Conservation (phyloP, 1,140 invertebrate species). For the Ips nitidus region DNA sequence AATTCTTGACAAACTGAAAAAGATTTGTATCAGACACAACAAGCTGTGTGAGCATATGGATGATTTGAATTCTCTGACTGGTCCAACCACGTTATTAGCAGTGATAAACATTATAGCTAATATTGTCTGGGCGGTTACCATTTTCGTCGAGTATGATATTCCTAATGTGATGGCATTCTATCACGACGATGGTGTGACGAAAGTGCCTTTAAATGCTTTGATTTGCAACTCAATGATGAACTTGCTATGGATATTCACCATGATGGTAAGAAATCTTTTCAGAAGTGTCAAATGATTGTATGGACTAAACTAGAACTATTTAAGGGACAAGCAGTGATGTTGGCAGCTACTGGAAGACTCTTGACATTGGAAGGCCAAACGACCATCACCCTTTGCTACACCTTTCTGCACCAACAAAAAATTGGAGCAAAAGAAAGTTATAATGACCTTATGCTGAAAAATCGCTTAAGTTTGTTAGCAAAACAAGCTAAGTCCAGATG, state of each 20-base stretch:
- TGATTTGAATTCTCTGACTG: not conserved
- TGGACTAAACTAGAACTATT: not conserved
- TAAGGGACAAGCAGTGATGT: not conserved
- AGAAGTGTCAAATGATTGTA: not conserved
- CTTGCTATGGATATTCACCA: not conserved
- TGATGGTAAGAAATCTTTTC: not conserved
- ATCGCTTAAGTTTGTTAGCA: not conserved
- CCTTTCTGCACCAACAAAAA: too few species aligned
- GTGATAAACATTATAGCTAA: not conserved
- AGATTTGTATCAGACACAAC: not conserved
- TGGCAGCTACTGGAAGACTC: too few species aligned
- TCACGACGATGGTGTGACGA: not conserved
- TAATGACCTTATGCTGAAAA: too few species aligned
- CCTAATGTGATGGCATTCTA: not conserved
- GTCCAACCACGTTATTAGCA: not conserved
- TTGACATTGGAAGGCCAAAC: too few species aligned
- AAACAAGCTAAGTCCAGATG: slow-evolving; percentile 11
- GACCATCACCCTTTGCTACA: too few species aligned
- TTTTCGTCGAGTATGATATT: not conserved
- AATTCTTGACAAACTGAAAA: not conserved
- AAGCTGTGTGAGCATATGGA: not conserved
- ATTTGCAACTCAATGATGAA: not conserved
- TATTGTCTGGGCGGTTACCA: slow-evolving; percentile 1
- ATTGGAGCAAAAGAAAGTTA: too few species aligned
- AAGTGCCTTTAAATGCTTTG: too few species aligned